These are phyloP conservation scores for Vidua chalybeata DNA, from an alignment of 2,113 vertebrate species.

Conservation along the genomic window DNA sequence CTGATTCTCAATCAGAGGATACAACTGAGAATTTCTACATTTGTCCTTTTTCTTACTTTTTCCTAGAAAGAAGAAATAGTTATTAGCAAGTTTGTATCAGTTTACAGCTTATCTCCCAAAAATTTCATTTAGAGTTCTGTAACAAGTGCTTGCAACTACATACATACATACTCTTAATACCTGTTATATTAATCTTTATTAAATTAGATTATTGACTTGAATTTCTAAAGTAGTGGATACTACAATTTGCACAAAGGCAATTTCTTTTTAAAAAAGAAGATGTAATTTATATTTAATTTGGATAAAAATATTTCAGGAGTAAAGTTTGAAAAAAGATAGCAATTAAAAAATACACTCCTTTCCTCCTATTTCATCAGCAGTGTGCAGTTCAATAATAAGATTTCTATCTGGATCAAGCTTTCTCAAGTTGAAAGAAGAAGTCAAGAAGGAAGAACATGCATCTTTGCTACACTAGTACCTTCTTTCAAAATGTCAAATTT, in stretches of 20 bases:
- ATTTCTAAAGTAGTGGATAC: neutral
- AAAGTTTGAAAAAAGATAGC: neutral
- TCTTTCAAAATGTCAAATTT: neutral
- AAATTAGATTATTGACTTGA: neutral
- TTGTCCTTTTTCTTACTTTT: slow-evolving; percentile 97
- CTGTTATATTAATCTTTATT: neutral
- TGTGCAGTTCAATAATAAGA: neutral
- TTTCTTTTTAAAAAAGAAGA: neutral
- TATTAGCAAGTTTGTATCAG: neutral
- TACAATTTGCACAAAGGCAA: neutral
- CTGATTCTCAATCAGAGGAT: slow-evolving; percentile 94
- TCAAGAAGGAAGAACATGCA: neutral
- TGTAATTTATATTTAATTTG: neutral
- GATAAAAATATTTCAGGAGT: neutral
- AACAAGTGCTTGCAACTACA: neutral
- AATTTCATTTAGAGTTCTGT: neutral
- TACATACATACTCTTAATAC: neutral
- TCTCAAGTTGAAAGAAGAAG: neutral
- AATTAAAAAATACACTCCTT: neutral
- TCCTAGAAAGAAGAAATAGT: slow-evolving; percentile 73
- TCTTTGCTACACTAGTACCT: neutral
- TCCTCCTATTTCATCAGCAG: neutral
- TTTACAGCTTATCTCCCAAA: neutral
- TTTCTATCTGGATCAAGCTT: neutral
- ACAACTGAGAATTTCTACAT: slow-evolving; percentile 92